A percentile compares a stretch with the other conserved stretches of the same genome.
Evolutionary conservation across 92 coral and sea anemone species (phyloP).

Genomic region (Pocillopora meandrina): DNA sequence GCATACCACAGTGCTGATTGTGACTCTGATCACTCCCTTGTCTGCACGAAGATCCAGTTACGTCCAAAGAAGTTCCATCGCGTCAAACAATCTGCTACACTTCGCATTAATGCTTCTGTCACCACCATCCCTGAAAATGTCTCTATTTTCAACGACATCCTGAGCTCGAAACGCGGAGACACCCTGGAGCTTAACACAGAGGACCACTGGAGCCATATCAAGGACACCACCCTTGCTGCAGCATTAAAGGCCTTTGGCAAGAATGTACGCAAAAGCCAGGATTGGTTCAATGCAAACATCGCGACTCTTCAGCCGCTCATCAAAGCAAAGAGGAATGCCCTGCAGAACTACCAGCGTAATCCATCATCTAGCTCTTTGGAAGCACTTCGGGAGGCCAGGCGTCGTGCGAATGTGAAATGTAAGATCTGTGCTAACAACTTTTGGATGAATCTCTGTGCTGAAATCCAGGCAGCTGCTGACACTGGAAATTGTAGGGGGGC

Average conservation of each 20-base stretch:
- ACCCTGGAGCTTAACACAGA: not conserved
- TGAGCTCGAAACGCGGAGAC: conserved; percentile 14
- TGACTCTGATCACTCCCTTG: conserved; percentile 38
- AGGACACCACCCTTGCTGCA: conserved; percentile 38
- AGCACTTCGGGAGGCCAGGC: conserved; percentile 16
- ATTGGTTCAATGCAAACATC: conserved; percentile 22
- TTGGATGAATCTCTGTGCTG: too few species aligned
- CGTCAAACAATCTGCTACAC: conserved; percentile 18
- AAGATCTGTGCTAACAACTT: too few species aligned
- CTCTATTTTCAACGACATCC: not conserved
- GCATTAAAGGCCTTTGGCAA: conserved; percentile 43
- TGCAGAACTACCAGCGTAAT: conserved; percentile 1
- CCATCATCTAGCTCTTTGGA: conserved; percentile 1
- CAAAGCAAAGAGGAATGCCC: not conserved
- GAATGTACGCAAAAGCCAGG: conserved; percentile 15
- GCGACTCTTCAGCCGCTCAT: not conserved
- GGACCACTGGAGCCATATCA: conserved; percentile 25
- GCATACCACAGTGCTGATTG: conserved; percentile 43
- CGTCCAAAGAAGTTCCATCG: conserved; percentile 44
- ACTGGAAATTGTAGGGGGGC: too few species aligned
- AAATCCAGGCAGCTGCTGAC: too few species aligned
- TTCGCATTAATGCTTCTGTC: conserved; percentile 37
- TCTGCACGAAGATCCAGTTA: conserved; percentile 56
- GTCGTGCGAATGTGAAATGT: not conserved
- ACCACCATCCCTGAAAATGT: conserved; percentile 36